These are phyloP conservation scores for Drosophila parabipectinata DNA, from an alignment of 1,140 invertebrate genomes.

Conservation along the genomic window DNA sequence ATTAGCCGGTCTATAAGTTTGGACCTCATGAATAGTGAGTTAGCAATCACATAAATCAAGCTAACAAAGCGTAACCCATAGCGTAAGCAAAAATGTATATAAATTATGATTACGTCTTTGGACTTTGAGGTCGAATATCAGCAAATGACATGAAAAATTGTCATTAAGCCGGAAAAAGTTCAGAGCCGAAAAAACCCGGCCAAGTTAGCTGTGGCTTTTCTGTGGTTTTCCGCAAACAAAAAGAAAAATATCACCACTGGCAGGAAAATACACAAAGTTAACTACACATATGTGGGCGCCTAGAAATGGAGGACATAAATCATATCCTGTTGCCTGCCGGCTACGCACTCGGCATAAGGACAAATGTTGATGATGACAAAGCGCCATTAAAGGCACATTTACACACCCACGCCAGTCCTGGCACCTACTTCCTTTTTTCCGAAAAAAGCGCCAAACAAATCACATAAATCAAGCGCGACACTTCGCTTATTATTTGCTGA, in stretches of 20 bases:
- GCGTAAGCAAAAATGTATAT: slow-evolving; percentile 54
- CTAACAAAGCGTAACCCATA: slow-evolving; percentile 1
- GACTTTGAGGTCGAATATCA: slow-evolving; percentile 14
- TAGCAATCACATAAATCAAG: slow-evolving; percentile 60
- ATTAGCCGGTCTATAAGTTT: slow-evolving; percentile 2
- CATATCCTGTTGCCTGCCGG: slow-evolving; percentile 63
- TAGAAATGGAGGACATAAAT: slow-evolving; percentile 67
- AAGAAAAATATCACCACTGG: not conserved
- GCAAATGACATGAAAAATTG: slow-evolving; percentile 74
- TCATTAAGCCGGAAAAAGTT: slow-evolving; percentile 66
- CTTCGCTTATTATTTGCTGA: slow-evolving; percentile 80
- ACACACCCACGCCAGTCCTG: slow-evolving; percentile 50
- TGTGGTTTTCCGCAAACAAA: slow-evolving; percentile 11
- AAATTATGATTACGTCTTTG: slow-evolving; percentile 71
- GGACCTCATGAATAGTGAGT: slow-evolving; percentile 36
- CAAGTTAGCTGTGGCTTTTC: slow-evolving; percentile 59
- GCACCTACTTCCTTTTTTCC: slow-evolving; percentile 56
- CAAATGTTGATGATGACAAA: slow-evolving; percentile 82
- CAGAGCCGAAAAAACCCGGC: slow-evolving; percentile 23
- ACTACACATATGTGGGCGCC: slow-evolving; percentile 44
- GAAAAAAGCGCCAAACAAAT: slow-evolving; percentile 60
- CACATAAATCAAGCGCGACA: slow-evolving; percentile 79
- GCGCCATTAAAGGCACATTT: slow-evolving; percentile 79
- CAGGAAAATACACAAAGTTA: slow-evolving; percentile 22
- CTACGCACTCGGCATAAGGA: slow-evolving; percentile 75